Percentiles rank a stretch among this genome's conserved stretches.
Evolutionary conservation across 2,113 vertebrate species (phyloP).

Genomic region (Mormyrus iriodes): DNA sequence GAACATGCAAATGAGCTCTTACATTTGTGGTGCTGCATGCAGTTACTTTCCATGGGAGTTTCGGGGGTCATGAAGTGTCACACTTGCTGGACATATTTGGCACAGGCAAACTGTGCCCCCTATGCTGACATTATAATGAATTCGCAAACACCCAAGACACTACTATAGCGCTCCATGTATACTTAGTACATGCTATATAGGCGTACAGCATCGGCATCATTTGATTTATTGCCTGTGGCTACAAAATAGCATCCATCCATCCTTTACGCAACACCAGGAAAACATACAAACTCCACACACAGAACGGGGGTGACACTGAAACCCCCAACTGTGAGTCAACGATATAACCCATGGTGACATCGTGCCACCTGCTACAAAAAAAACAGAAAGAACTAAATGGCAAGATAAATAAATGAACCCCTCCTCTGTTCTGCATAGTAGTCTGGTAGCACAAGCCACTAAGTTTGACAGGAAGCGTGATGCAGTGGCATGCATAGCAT

Average conservation of each 20-base stretch:
- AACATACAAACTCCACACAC: neutral
- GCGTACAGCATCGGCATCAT: neutral
- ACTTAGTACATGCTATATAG: neutral
- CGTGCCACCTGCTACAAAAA: neutral
- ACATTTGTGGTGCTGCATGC: neutral
- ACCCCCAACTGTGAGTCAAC: neutral
- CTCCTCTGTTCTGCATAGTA: neutral
- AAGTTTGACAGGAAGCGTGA: constrained; percentile 34
- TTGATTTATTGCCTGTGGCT: neutral
- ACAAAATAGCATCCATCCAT: neutral
- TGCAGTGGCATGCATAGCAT: constrained; percentile 50
- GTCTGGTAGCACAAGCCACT: constrained; percentile 33
- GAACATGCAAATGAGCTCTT: neutral
- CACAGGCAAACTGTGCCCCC: neutral
- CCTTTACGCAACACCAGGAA: neutral
- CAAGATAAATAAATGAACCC: neutral
- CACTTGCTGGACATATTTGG: neutral
- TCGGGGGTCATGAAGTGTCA: neutral
- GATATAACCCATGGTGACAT: neutral
- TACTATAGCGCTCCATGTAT: neutral
- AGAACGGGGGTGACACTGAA: neutral
- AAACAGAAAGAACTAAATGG: neutral
- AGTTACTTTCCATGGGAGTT: neutral
- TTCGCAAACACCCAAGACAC: neutral
- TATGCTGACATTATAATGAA: neutral